Percentiles rank a stretch among this genome's conserved stretches.
Conservation (phyloP, 2,113 vertebrate species). For the Lampris incognitus region DNA sequence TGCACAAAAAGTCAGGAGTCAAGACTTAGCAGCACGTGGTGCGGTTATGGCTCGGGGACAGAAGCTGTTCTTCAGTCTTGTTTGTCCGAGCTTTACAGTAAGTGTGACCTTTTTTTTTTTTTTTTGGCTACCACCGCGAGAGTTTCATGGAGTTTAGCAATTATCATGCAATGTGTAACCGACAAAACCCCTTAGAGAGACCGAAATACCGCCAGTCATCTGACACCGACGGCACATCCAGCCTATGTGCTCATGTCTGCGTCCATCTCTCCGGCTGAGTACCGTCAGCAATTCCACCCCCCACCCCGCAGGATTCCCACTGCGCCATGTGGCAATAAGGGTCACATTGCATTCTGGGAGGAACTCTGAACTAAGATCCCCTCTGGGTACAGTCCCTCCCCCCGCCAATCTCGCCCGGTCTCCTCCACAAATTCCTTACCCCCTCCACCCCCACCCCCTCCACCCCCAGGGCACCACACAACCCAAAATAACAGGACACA, state of each 20-base stretch:
- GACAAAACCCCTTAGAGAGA: not conserved
- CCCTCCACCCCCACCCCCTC: not conserved
- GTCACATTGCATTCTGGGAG: slow-evolving; percentile 74
- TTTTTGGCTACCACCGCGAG: too few relatives aligned
- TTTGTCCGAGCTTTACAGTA: too few relatives aligned
- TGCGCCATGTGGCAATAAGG: slow-evolving; percentile 62
- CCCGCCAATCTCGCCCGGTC: slow-evolving; percentile 50
- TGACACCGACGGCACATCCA: slow-evolving; percentile 35
- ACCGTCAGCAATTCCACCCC: slow-evolving; percentile 65
- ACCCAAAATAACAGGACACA: slow-evolving; percentile 78
- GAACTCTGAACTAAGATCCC: slow-evolving; percentile 55
- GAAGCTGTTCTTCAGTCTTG: too few relatives aligned
- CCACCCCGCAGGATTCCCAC: slow-evolving; percentile 55
- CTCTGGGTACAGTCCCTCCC: slow-evolving; percentile 42
- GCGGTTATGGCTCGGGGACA: too few relatives aligned
- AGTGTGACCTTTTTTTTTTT: too few relatives aligned
- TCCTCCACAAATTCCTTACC: slow-evolving; percentile 57
- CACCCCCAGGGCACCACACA: slow-evolving; percentile 51
- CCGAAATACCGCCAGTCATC: slow-evolving; percentile 60
- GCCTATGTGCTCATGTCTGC: slow-evolving; percentile 47
- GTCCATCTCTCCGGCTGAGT: slow-evolving; percentile 54
- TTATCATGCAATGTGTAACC: too few relatives aligned
- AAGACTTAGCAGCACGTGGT: too few relatives aligned
- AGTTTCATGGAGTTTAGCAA: too few relatives aligned
- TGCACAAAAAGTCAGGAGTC: too few relatives aligned